Base-by-base conservation (phyloP, 2,797 vertebrate genomes). In the Pogoniulus pusillus region DNA sequence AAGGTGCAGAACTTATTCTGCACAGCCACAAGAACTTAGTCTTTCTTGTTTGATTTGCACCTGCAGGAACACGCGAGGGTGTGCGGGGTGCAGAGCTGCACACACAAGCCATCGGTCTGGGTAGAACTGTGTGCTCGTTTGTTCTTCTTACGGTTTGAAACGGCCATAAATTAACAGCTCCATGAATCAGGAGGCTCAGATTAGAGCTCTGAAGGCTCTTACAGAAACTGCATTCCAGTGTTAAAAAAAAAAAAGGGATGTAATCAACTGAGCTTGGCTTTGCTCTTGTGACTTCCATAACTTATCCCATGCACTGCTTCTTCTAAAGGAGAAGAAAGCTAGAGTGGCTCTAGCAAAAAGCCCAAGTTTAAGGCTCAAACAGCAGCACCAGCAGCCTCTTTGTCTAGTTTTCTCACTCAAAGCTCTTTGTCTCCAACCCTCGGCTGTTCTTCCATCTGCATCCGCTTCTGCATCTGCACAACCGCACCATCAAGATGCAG, bases 401-500 rank as follows among this genome's bases (percentile, higher is more conserved):
- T 74, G 45, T 73, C 58, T 63, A 2, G 2, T 80, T 54, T 53
- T 57, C 62, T 41, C 75, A 66, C 29, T 29, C 78, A 57, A 45
- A 76, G 45, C 57, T 83, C 65, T 82, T 72, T 16, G 54, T 64
- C 43, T 59, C 60, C 82, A 75, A 89, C 86, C 60, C 51, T 90
- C 17, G 17, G 82, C 89, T 93, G 53, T 53, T 91, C 77, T 62
- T 45, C 70, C 64, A 20, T 59, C 84, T 79, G 72, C 4, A 11
- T 8, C 83, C 85, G 77, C 10, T 55, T 91, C 69, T 81, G 68
- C 91, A 75, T 47, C 91, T 81, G 77, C 81, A 83, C 30, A 13
- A 34, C 2, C 1, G 9, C 4, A 1, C 0, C 1, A 14, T 4
- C 10, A 4, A 20, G 62, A 30, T 7, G 63, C 7, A 0, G 4